These are phyloP conservation scores for Antechinus flavipes DNA, from an alignment of 2,113 vertebrate species.

Conservation along the genomic window DNA sequence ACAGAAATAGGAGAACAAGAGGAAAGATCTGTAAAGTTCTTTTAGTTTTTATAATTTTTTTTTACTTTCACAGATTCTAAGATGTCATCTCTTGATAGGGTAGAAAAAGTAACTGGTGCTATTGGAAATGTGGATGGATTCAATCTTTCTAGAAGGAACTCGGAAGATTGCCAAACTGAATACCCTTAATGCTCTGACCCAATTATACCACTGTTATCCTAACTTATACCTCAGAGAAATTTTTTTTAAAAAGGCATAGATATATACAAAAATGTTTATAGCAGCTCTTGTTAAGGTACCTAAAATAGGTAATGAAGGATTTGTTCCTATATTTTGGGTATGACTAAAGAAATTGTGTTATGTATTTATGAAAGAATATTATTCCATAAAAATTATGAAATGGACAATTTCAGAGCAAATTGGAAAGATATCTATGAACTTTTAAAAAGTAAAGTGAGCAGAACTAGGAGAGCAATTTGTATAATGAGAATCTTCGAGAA, in stretches of 20 bases:
- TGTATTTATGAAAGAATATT: neutral
- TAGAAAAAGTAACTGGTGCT: neutral
- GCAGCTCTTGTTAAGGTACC: neutral
- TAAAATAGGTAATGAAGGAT: neutral
- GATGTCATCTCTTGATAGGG: neutral
- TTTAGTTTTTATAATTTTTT: too few species aligned
- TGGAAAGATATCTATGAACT: too few species aligned
- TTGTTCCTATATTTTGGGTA: neutral
- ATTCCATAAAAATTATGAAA: neutral
- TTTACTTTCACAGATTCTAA: neutral
- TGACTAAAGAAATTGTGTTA: neutral
- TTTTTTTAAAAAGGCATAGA: neutral
- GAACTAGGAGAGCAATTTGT: too few species aligned
- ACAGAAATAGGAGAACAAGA: neutral
- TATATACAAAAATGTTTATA: neutral
- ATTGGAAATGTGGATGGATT: neutral
- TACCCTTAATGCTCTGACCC: neutral
- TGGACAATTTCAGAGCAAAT: too few species aligned
- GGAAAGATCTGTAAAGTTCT: neutral
- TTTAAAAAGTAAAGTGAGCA: too few species aligned
- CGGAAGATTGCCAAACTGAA: neutral
- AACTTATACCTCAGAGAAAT: too few species aligned
- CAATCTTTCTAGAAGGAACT: neutral
- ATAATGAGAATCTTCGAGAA: too few species aligned
- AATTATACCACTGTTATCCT: neutral